A percentile compares a stretch with the other conserved stretches of the same genome.
phyloP scores from a whole-genome alignment of 2,888 invertebrate genomes.

The Torymus tubicola region DNA sequence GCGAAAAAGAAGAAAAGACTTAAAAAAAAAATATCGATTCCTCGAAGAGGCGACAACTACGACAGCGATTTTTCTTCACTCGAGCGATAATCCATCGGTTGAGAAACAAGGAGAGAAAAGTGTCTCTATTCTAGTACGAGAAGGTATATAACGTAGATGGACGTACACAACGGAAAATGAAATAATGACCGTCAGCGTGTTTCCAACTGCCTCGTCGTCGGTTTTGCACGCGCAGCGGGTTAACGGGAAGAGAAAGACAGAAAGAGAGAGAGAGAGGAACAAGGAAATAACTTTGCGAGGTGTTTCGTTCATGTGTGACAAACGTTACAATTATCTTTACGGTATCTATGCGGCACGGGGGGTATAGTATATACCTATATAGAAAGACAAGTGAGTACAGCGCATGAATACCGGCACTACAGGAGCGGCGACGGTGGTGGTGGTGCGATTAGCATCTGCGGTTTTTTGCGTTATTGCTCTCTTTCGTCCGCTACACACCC shows the following conservation, averaged over 20 bases:
- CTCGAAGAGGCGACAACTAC: slow-evolving; percentile 9
- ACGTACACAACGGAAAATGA: neutral
- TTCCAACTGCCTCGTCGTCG: neutral
- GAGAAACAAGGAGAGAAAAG: no score
- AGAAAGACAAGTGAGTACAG: no score
- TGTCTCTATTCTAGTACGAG: no score
- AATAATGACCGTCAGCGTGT: slow-evolving; percentile 1
- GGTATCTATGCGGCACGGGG: slow-evolving; percentile 44
- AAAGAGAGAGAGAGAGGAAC: neutral
- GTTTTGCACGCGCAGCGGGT: neutral
- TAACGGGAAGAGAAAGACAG: neutral
- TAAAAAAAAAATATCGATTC: slow-evolving; percentile 27
- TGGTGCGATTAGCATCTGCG: no score
- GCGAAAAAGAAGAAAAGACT: neutral
- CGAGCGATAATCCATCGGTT: slow-evolving; percentile 23
- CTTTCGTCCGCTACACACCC: no score
- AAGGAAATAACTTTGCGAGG: slow-evolving; percentile 28
- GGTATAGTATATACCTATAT: no score
- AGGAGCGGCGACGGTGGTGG: no score
- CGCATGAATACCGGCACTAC: no score
- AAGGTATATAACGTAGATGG: no score
- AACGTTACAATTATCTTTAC: slow-evolving; percentile 60
- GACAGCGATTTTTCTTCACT: slow-evolving; percentile 20
- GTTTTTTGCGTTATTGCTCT: no score
- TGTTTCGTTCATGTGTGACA: slow-evolving; percentile 59